A percentile compares a stretch with the other conserved stretches of the same genome.
phyloP scores from a whole-genome alignment of 2,797 vertebrate genomes.

The Mustela erminea region DNA sequence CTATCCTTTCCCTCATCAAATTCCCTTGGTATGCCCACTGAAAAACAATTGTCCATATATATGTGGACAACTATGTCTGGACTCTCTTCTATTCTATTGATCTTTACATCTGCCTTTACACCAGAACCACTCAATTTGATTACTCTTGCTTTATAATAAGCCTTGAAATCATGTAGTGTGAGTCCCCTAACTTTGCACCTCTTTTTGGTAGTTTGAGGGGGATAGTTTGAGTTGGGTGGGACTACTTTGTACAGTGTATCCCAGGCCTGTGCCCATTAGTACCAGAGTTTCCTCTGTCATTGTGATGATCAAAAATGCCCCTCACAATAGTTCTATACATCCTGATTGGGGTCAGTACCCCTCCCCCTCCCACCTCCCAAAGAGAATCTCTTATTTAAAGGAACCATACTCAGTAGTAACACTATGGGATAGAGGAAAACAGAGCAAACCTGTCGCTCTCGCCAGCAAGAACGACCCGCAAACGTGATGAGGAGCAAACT shows the following conservation, averaged over 20 bases:
- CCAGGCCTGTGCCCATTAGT: background rate
- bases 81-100: background rate
- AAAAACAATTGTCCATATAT: background rate
- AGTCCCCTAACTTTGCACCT: background rate
- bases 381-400: constrained; percentile 1
- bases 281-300: background rate
- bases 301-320: background rate
- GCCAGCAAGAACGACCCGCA: too few relatives aligned
- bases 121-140: background rate
- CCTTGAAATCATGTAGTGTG: background rate
- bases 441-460: background rate
- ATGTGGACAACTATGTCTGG: background rate
- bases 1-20: background rate
- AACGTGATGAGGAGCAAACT: too few relatives aligned
- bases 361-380: background rate
- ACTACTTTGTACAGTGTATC: background rate
- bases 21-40: background rate
- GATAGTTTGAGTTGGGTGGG: background rate
- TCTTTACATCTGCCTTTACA: background rate
- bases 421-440: background rate
- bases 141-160: background rate
- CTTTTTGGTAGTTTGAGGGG: background rate
- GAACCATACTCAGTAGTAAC: background rate
- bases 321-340: background rate
- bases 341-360: background rate